A percentile compares a stretch with the other conserved stretches of the same genome.
Conservation (phyloP, 2,113 vertebrate species). For the Dasyurus viverrinus region DNA sequence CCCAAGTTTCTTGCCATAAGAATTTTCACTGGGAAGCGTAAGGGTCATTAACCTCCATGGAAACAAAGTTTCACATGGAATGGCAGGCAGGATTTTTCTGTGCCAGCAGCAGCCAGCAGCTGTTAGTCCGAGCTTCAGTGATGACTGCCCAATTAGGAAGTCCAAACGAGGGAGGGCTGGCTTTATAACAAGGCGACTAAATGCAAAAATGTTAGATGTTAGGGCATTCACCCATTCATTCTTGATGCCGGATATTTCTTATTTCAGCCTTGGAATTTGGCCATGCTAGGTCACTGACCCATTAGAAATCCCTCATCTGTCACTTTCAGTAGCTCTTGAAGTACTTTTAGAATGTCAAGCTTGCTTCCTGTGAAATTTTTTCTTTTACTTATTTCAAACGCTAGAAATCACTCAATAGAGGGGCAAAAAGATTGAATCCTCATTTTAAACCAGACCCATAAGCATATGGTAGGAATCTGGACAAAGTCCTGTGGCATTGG, state of each 20-base stretch:
- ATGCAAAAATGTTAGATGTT: background rate
- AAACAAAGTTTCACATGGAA: background rate
- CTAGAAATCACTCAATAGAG: background rate
- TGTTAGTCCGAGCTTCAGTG: background rate
- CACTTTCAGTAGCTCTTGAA: constrained; percentile 7
- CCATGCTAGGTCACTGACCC: background rate
- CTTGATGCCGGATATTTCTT: background rate
- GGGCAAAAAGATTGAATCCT: background rate
- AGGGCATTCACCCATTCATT: background rate
- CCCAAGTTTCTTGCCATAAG: background rate
- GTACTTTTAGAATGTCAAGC: constrained; percentile 22
- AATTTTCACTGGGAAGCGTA: background rate
- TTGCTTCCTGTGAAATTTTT: constrained; percentile 15
- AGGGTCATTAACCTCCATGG: background rate
- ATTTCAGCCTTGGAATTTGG: constrained; percentile 30
- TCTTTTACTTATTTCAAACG: constrained; percentile 26
- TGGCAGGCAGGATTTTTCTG: background rate
- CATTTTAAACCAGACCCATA: background rate
- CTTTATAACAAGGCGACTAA: background rate
- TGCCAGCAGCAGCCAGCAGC: background rate
- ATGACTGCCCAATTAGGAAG: background rate
- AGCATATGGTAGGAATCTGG: background rate
- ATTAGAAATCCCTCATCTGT: background rate
- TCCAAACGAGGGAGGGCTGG: background rate
- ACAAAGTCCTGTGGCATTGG: background rate